Percentiles rank a stretch among this genome's conserved stretches.
Conservation (phyloP, 2,888 invertebrate species). For the Plagodis pulveraria region DNA sequence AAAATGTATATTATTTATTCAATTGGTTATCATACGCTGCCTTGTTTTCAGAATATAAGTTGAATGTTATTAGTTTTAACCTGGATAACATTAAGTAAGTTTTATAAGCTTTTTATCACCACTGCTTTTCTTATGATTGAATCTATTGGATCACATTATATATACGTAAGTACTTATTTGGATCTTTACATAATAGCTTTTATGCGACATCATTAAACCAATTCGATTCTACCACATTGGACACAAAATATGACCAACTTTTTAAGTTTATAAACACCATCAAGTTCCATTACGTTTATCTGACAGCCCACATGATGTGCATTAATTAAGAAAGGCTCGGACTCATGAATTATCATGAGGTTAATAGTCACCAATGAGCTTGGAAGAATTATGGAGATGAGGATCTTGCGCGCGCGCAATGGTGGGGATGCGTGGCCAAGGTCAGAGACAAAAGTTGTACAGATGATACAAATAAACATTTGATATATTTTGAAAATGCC, state of each 20-base stretch:
- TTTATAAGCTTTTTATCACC: no score
- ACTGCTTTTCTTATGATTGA: no score
- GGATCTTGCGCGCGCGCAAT: slow-evolving; percentile 64
- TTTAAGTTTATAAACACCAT: slow-evolving; percentile 24
- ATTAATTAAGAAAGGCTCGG: slow-evolving; percentile 73
- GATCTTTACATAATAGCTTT: background rate
- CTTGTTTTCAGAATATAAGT: no score
- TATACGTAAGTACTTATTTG: no score
- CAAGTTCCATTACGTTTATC: slow-evolving; percentile 69
- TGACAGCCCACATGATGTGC: slow-evolving; percentile 80
- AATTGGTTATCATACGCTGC: no score
- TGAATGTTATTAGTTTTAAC: no score
- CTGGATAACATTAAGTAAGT: no score
- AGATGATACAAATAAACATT: slow-evolving; percentile 13
- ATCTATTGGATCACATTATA: no score
- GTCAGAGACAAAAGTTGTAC: slow-evolving; percentile 25
- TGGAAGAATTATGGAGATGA: slow-evolving; percentile 84
- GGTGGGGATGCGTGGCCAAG: slow-evolving; percentile 51
- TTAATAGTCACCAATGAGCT: slow-evolving; percentile 84
- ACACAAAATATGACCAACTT: slow-evolving; percentile 16
- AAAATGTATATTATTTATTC: no score
- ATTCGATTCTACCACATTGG: slow-evolving; percentile 34
- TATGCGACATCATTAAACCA: slow-evolving; percentile 26
- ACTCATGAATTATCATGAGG: slow-evolving; percentile 80
- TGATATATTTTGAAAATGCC: no score